Base-by-base conservation (phyloP, 2,113 vertebrate species). In the Mola mola region DNA sequence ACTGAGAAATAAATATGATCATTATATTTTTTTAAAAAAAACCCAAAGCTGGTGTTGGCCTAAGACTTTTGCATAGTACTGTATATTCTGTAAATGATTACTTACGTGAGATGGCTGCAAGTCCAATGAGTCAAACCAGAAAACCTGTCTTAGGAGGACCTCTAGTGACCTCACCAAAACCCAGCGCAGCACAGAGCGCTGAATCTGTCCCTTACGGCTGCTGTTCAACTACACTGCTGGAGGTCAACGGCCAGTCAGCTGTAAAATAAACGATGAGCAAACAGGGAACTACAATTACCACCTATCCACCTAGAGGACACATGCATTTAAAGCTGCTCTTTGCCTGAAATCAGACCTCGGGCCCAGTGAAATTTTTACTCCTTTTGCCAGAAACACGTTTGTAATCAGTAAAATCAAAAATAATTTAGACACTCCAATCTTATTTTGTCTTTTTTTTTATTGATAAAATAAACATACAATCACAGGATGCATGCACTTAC, bases 231-330 rank as follows among this genome's bases (percentile, higher is more conserved):
- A 22, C 20, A 25, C 78, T 75, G 70, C 58, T 55, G 94, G 95
- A 87, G 90, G 59, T 86, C 78, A 63, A 77, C 92, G 37, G 89
- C 89, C 63, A 6, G 79, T 31, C 17, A 48, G 17, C 53, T 26
- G 16, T 25, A 47, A 33, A n/a, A 13, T 12, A 19, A 56, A 50
- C 22, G 9, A 50, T 28, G 16, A 19, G 31, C 4, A 26, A 17
- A 29, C 6, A 20, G 13, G 21, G 2, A 24, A 24, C 28, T 8
- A 19, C 1, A 33, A 34, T 7, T 6, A 19, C 25, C 5, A 25
- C 5, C 12, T 12, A 19, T 4, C 58, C 16, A 15, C 28, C 26
- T 9, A 51, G 6, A 52, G 16, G n/a, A n/a, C n/a, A n/a, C n/a
- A n/a, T n/a, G n/a, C n/a, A n/a, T n/a, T n/a, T n/a, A n/a, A n/a